Base-by-base conservation (phyloP, 2,797 vertebrate species). In the Sternarchorhynchus goeldii region DNA sequence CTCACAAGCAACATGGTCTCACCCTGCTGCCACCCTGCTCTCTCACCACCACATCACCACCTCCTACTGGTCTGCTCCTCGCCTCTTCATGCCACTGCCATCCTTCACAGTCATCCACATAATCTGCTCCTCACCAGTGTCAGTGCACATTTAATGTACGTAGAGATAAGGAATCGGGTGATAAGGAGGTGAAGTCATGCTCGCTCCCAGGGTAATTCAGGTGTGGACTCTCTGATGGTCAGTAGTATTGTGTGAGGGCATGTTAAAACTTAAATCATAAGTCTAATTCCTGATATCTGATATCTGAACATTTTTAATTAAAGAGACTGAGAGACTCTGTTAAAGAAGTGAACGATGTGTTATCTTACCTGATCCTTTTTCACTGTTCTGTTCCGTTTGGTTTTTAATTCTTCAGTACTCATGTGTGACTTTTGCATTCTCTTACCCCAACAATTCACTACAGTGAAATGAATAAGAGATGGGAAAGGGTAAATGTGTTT, bases 1-100 rank as follows among this genome's bases (percentile, higher is more conserved):
- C 65, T 65, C 63, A 60, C 21, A 12, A 50, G 16, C 25, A 20
- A 41, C 68, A 76, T 63, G 67, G 55, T 75, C 68, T 41, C 29
- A 41, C 62, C 50, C 53, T 50, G 76, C 78, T 81, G 39, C 76
- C 77, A 21, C 29, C 71, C 58, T 53, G 41, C 75, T 36, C 57
- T 39, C 60, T 20, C 53, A 78, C 21, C 64, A 18, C 64, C 62
- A 60, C n/a, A 3, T 8, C 67, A 29, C n/a, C 76, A 67, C 53
- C 50, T 73, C 73, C 67, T 69, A 63, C 67, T 75, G 77, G 12
- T 69, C 64, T 41, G 31, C 66, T 73, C 66, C 56, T 69, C 5
- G 21, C 31, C 34, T 62, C 55, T 7, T 18, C 36, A 25, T 79
- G 39, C 4, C 5, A 25, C 31, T 7, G 34, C 50, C 56, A 68